Conservation (phyloP, 2,113 vertebrate genomes). For the Saguinus midas region DNA sequence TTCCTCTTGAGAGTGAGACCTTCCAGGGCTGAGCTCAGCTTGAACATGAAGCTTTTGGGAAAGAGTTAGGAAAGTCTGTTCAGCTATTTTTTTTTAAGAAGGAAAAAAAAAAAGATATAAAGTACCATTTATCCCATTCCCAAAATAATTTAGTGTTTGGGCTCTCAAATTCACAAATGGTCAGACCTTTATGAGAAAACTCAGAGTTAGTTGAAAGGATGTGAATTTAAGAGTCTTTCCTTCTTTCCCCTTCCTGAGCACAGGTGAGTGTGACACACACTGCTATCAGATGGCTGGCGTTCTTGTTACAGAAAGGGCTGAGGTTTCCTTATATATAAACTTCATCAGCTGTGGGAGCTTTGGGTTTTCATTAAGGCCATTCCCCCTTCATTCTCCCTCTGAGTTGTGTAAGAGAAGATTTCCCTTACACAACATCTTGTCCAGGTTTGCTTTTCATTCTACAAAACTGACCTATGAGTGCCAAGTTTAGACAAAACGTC, state of each 20-base stretch:
- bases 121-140: slow-evolving; percentile 24
- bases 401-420: background rate
- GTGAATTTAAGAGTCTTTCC: background rate
- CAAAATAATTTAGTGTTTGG: slow-evolving; percentile 53
- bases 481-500: background rate
- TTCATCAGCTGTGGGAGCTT: fast-evolving
- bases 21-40: slow-evolving; percentile 70
- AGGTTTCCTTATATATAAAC: fast-evolving
- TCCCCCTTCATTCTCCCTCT: background rate
- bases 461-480: background rate
- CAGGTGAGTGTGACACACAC: background rate
- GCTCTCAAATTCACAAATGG: slow-evolving; percentile 42
- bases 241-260: background rate
- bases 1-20: slow-evolving; percentile 1
- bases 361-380: background rate
- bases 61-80: slow-evolving; percentile 70
- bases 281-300: background rate
- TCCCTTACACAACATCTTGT: background rate
- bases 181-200: slow-evolving; percentile 12
- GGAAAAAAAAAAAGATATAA: background rate
- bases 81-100: slow-evolving; percentile 55
- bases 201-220: background rate
- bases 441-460: background rate
- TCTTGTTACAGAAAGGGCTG: background rate
- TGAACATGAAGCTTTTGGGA: slow-evolving; percentile 72